Conservation (phyloP, 92 coral and sea anemone genomes). For the Galaxea fascicularis region DNA sequence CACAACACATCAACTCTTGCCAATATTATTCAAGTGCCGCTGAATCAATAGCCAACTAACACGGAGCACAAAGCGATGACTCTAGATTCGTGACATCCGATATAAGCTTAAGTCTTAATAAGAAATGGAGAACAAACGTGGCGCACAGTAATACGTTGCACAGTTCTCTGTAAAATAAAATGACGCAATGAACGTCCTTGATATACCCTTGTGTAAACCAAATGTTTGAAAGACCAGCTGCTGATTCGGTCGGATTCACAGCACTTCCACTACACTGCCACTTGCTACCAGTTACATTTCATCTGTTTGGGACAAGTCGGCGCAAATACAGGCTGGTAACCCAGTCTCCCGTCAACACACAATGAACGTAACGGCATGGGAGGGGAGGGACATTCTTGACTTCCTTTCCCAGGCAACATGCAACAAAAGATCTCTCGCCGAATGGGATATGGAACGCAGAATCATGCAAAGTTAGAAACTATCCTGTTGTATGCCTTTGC, state of each 20-base stretch:
- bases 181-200: not conserved
- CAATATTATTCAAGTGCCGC: not conserved
- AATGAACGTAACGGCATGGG: not conserved
- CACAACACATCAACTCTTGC: constrained; percentile 8
- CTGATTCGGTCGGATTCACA: not conserved
- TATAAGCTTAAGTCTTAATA: not conserved
- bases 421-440: no score
- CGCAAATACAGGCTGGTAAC: not conserved
- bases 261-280: not conserved
- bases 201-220: constrained; percentile 12
- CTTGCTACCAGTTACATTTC: no score
- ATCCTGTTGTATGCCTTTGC: no score
- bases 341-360: constrained; percentile 22
- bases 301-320: not conserved
- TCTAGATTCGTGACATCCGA: constrained; percentile 36
- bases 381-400: not conserved
- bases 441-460: no score
- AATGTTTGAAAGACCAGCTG: constrained; percentile 12
- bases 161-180: not conserved
- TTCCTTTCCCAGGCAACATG: no score
- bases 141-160: not conserved
- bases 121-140: not conserved
- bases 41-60: not conserved
- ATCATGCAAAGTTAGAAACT: no score
- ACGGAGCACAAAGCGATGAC: not conserved